These are phyloP conservation scores for Lipophrys pholis DNA, from an alignment of 2,113 vertebrate species.

Conservation along the genomic window DNA sequence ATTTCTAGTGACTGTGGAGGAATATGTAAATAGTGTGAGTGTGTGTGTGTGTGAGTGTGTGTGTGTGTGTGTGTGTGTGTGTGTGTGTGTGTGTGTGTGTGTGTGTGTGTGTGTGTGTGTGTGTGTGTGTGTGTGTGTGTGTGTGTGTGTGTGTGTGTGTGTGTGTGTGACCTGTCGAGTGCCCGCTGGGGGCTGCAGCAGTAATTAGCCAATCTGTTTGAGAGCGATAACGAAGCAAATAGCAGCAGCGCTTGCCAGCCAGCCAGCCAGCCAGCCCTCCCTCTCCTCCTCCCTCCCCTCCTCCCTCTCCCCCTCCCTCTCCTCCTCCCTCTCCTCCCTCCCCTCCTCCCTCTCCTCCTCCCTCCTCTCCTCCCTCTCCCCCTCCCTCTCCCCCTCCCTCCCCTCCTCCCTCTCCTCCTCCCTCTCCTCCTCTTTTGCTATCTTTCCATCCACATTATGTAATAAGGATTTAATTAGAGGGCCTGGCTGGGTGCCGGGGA, in stretches of 20 bases:
- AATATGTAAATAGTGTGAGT: too few species aligned
- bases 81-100: too few species aligned
- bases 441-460: conserved; percentile 60
- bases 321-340: conserved; percentile 6
- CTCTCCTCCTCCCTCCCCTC: conserved; percentile 4
- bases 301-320: conserved; percentile 3
- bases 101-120: neutral
- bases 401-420: neutral
- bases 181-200: conserved; percentile 49
- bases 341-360: neutral
- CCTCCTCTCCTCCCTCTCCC: conserved; percentile 17
- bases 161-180: conserved; percentile 34
- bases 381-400: conserved; percentile 2
- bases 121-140: conserved; percentile 3
- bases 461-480: conserved; percentile 76
- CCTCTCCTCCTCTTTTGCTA: conserved; percentile 8
- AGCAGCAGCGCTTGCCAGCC: conserved; percentile 27
- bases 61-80: too few species aligned
- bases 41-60: too few species aligned
- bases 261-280: too few species aligned
- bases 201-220: conserved; percentile 76
- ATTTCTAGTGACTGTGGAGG: too few species aligned
- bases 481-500: conserved; percentile 27
- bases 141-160: neutral
- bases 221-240: conserved; percentile 58